These are phyloP conservation scores for Rhabdornis inornatus DNA, from an alignment of 2,113 vertebrate genomes.

Conservation along the genomic window DNA sequence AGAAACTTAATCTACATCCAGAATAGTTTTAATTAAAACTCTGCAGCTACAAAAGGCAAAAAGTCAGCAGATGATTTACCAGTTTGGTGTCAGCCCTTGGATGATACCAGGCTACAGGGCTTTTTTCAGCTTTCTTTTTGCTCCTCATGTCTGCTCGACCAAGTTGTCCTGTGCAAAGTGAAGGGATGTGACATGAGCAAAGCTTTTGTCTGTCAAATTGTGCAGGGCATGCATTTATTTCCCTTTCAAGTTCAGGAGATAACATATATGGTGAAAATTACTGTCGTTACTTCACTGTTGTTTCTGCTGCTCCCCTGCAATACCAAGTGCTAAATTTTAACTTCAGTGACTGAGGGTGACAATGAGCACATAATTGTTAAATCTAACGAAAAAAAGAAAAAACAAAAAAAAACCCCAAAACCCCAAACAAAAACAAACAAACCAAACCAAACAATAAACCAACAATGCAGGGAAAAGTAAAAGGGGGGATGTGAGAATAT, in stretches of 20 bases:
- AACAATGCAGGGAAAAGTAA: not conserved
- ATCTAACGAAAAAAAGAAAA: not conserved
- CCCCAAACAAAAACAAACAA: not conserved
- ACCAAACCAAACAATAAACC: not conserved
- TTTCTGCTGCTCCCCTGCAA: not conserved
- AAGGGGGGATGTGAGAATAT: not conserved
- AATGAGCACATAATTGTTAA: not conserved
- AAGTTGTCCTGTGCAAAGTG: not conserved
- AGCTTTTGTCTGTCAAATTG: not conserved
- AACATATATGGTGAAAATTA: not conserved
- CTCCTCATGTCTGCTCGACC: not conserved
- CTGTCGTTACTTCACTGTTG: not conserved
- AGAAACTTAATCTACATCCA: constrained; percentile 4
- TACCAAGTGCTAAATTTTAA: not conserved
- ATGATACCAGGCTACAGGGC: not conserved
- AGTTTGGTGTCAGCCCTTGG: not conserved
- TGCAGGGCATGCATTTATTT: not conserved
- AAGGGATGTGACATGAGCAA: not conserved
- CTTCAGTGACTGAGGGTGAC: not conserved
- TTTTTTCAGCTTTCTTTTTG: not conserved
- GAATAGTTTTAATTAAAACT: not conserved
- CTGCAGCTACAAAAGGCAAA: not conserved
- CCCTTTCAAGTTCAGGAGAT: not conserved
- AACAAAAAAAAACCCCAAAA: not conserved
- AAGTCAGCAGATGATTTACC: not conserved